phyloP scores from a whole-genome alignment of 1,140 invertebrate genomes.

The Halotydeus destructor region DNA sequence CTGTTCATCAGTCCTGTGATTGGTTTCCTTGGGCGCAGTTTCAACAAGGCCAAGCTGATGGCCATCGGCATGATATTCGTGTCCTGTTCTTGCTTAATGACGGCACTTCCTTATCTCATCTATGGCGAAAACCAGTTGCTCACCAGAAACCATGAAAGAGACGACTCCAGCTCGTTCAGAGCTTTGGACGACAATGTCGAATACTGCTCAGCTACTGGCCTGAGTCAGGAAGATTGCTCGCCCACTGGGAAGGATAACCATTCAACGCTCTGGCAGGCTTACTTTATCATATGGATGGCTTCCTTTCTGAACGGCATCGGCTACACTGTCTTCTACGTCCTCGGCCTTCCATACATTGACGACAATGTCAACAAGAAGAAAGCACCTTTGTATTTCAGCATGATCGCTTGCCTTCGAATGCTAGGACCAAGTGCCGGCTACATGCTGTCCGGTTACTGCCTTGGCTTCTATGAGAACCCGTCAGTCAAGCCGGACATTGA shows the following conservation, averaged over 20 bases:
- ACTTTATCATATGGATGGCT: slow-evolving; percentile 5
- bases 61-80: slow-evolving; percentile 43
- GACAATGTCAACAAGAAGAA: slow-evolving; percentile 23
- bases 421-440: slow-evolving; percentile 17
- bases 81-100: slow-evolving; percentile 39
- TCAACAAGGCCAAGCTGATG: slow-evolving; percentile 44
- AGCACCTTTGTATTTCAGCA: slow-evolving; percentile 18
- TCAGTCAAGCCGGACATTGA: slow-evolving; percentile 5
- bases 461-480: slow-evolving; percentile 18
- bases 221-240: slow-evolving; percentile 21
- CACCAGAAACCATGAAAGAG: no score
- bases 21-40: slow-evolving; percentile 40
- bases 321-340: slow-evolving; percentile 16
- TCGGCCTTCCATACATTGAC: slow-evolving; percentile 23
- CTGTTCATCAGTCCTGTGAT: slow-evolving; percentile 24
- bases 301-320: slow-evolving; percentile 24
- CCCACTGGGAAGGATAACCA: not conserved
- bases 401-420: slow-evolving; percentile 14
- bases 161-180: no score
- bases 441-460: slow-evolving; percentile 14
- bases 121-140: no score
- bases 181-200: no score
- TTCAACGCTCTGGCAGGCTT: slow-evolving; percentile 10
- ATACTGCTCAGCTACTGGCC: no score
- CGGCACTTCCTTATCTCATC: slow-evolving; percentile 41